A percentile compares a stretch with the other conserved stretches of the same genome.
phyloP scores from a whole-genome alignment of 2,113 vertebrate genomes.

The Gopherus flavomarginatus region DNA sequence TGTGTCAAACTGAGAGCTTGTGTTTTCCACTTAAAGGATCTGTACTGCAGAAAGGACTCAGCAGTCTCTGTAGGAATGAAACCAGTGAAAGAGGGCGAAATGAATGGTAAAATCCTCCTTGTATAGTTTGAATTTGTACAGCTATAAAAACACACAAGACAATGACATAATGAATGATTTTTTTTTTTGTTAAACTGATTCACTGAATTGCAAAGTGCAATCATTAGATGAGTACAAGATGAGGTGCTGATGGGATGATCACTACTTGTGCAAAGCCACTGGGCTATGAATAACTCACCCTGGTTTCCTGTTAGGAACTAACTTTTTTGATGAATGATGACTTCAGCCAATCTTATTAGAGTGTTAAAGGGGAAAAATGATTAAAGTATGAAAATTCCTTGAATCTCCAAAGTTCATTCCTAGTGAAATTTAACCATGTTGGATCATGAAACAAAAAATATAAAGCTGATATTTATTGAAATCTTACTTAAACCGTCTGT shows the following conservation, averaged over 20 bases:
- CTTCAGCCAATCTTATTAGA: neutral
- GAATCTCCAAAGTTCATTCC: neutral
- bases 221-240: constrained; percentile 59
- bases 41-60: neutral
- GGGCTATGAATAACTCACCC: neutral
- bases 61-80: neutral
- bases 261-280: constrained; percentile 9
- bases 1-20: neutral
- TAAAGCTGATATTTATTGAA: neutral
- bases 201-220: neutral
- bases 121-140: neutral
- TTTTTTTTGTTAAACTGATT: constrained; percentile 40
- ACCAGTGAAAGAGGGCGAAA: fast-evolving
- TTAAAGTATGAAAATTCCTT: constrained; percentile 27
- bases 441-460: neutral
- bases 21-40: neutral
- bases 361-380: neutral
- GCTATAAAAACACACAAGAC: neutral
- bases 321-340: neutral
- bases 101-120: neutral
- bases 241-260: neutral
- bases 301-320: neutral
- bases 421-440: neutral
- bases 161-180: neutral
- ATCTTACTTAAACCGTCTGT: neutral